Evolutionary conservation across 2,797 vertebrate species (phyloP).

Genomic region (Sebastiscus albofasciatus): DNA sequence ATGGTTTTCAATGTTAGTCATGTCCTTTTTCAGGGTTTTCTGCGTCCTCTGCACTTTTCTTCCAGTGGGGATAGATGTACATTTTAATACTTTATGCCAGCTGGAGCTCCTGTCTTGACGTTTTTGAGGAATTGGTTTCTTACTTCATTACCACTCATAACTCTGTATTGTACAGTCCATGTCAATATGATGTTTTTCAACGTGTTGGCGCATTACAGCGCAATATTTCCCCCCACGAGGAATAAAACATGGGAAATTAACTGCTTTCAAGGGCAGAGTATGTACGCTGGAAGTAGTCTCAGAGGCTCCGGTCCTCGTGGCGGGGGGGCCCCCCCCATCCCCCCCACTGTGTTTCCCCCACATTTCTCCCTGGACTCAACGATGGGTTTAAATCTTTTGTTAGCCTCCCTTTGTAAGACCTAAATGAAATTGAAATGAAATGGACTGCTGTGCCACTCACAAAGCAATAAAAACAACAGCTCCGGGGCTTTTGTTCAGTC

Average conservation of each 20-base stretch:
- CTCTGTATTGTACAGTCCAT: conserved; percentile 49
- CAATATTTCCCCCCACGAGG: conserved; percentile 33
- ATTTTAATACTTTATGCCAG: conserved; percentile 49
- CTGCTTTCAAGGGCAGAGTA: conserved; percentile 56
- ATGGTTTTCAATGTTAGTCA: not conserved
- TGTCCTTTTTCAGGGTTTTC: conserved; percentile 19
- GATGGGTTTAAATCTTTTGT: conserved; percentile 51
- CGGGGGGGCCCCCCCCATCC: not conserved
- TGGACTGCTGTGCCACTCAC: conserved; percentile 65
- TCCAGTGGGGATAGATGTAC: conserved; percentile 25
- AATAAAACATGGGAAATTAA: conserved; percentile 61
- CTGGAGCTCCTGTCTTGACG: conserved; percentile 47
- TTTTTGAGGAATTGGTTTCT: conserved; percentile 66
- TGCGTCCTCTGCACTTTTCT: conserved; percentile 48
- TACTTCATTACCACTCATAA: conserved; percentile 49
- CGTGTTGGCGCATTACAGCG: conserved; percentile 51
- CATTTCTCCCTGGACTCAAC: conserved; percentile 11
- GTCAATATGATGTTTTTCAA: conserved; percentile 50
- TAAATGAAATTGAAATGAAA: conserved; percentile 68
- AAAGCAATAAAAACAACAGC: conserved; percentile 75
- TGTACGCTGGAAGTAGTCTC: conserved; percentile 39
- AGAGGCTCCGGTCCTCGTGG: conserved; percentile 7
- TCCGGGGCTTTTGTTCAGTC: conserved; percentile 70
- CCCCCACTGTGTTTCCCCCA: not conserved
- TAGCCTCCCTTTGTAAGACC: conserved; percentile 38